Evolutionary conservation across 2,797 vertebrate species (phyloP), one percentile per base, ranked within the genome.

Genomic region (Staurois parvus): DNA sequence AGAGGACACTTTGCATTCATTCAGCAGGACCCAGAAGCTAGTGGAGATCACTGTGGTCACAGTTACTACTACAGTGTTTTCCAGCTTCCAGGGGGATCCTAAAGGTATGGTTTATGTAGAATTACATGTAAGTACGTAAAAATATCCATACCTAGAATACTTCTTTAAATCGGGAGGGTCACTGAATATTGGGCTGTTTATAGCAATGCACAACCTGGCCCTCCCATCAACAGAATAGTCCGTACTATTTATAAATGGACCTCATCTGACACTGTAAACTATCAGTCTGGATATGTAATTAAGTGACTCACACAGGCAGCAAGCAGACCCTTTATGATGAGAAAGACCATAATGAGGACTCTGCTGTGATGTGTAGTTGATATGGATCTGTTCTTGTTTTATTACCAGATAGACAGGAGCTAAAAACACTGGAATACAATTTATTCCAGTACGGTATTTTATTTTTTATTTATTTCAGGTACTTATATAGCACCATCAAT

Each of bases 171-270:
- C 52, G 8, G 19, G 48, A 21, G 0, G 52, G 52, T 59, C 21
- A 2, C 52, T 24, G 19, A 24, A 59, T 59, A 59, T 12, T 59
- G 21, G 52, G 4, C 48, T 19, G 48, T 56, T 56, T 24, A n/a
- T 24, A 24, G 52, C 21, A 59, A 24, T 59, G 19, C 8, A 9
- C 24, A 59, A 59, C 21, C 5, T 59, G 52, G 5, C 21, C 52
- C 21, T 6, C 3, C 52, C n/a, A 24, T 32, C 9, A 26, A 70
- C 42, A 80, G 48, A 80, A 30, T 80, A 70, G 70, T 79, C 45
- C 2, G 24, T 26, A 45, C 78, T 70, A 80, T 80, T 80, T 56
- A 80, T 69, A 80, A 56, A 70, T 11, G 28, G n/a, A 26, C 45
- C 29, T 80, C 17, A 67, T 7, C 67, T 26, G 45, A 52, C 21